Percentiles rank a stretch among this genome's conserved stretches.
Evolutionary conservation across 2,888 invertebrate genomes (phyloP).

Genomic region (Aporophyla nigra): DNA sequence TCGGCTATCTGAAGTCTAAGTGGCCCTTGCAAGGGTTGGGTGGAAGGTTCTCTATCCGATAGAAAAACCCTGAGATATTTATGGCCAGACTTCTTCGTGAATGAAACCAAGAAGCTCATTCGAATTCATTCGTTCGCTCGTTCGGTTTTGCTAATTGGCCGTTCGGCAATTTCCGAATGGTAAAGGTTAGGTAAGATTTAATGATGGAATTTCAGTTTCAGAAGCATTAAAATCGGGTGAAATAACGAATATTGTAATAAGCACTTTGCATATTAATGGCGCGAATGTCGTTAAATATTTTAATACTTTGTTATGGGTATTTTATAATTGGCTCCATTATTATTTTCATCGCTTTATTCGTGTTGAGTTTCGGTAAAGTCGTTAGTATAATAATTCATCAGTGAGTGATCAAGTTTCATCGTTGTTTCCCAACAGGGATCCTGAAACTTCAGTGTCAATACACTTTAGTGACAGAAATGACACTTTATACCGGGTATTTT

Average conservation of each 20-base stretch:
- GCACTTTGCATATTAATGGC: constrained; percentile 51
- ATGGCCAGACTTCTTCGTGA: constrained; percentile 18
- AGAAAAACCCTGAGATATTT: constrained; percentile 45
- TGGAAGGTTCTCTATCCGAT: constrained; percentile 27
- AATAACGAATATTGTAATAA: constrained; percentile 46
- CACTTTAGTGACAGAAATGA: background rate
- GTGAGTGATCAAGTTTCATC: background rate
- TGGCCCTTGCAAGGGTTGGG: constrained; percentile 51
- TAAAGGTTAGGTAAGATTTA: background rate
- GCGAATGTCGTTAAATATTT: constrained; percentile 25
- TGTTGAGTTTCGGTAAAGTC: constrained; percentile 1
- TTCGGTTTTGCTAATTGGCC: constrained; percentile 44
- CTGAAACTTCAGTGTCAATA: background rate
- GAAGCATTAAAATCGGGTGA: constrained; percentile 16
- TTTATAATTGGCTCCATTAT: constrained; percentile 29
- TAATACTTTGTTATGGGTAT: constrained; percentile 27
- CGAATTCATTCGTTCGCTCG: constrained; percentile 6
- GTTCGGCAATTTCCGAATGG: constrained; percentile 43
- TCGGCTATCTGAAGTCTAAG: constrained; percentile 55
- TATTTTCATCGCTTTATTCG: constrained; percentile 26
- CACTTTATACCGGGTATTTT: background rate
- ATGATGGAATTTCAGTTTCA: constrained; percentile 18
- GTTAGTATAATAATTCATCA: constrained; percentile 22
- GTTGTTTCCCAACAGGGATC: too few relatives aligned
- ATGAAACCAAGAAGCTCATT: constrained; percentile 33